A percentile compares a stretch with the other conserved stretches of the same genome.
Evolutionary conservation across 92 coral and sea anemone genomes (phyloP).

Genomic region (Umimayanthus kanabou): DNA sequence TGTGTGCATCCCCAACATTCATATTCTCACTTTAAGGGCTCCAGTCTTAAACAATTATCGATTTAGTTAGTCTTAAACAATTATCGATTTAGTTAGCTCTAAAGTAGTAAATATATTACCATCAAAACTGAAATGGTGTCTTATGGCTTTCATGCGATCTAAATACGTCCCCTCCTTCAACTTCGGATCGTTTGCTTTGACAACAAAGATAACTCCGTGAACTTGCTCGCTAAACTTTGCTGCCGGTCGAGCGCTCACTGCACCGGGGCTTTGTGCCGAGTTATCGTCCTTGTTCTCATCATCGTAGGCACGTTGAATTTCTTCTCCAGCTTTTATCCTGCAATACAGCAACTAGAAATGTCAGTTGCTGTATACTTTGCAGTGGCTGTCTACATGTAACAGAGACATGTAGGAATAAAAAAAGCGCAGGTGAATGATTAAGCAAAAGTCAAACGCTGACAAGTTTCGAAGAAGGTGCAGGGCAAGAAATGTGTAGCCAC

Average conservation of each 20-base stretch:
- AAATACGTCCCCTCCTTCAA: constrained; percentile 64
- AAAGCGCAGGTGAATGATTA: too few relatives aligned
- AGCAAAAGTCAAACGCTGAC: too few relatives aligned
- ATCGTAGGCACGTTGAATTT: constrained; percentile 48
- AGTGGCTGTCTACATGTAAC: too few relatives aligned
- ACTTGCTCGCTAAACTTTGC: constrained; percentile 49
- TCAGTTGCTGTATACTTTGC: too few relatives aligned
- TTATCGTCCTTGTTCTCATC: background rate
- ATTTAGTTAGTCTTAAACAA: too few relatives aligned
- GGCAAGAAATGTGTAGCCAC: too few relatives aligned
- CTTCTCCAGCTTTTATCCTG: constrained; percentile 58
- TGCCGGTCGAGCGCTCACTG: background rate
- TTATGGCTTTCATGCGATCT: constrained; percentile 55
- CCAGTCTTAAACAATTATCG: too few relatives aligned
- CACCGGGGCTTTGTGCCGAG: background rate
- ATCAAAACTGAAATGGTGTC: constrained; percentile 65
- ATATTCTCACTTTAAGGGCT: too few relatives aligned
- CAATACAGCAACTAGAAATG: background rate
- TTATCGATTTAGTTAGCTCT: too few relatives aligned
- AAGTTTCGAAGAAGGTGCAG: too few relatives aligned
- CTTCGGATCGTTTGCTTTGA: constrained; percentile 70
- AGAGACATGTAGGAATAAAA: too few relatives aligned
- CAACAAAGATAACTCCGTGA: constrained; percentile 73
- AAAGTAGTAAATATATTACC: constrained; percentile 37
- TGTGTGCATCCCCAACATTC: too few relatives aligned